phyloP scores from a whole-genome alignment of 2,797 vertebrate genomes.

The Lagocephalus sceleratus region DNA sequence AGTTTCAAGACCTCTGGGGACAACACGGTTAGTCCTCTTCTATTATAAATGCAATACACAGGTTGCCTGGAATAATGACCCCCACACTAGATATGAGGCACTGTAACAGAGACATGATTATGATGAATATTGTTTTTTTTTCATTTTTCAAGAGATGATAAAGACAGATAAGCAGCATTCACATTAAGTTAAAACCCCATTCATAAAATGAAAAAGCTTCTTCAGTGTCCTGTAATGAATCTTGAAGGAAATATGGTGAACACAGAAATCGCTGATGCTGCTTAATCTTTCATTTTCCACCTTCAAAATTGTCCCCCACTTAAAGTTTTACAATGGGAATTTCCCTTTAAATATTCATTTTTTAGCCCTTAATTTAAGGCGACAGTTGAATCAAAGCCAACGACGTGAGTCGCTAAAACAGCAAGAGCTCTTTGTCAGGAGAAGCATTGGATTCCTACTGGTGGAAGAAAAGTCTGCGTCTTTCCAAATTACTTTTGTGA shows the following conservation, averaged over 20 bases:
- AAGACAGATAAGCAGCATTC: too few relatives aligned
- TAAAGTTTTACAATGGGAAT: too few relatives aligned
- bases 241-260: neutral
- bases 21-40: neutral
- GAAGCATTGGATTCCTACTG: constrained; percentile 1
- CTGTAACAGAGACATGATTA: neutral
- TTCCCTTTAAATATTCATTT: too few relatives aligned
- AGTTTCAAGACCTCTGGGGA: neutral
- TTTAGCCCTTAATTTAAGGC: too few relatives aligned
- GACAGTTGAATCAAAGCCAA: too few relatives aligned
- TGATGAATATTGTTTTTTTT: too few relatives aligned
- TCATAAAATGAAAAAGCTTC: constrained; percentile 1
- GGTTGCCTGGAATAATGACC: constrained; percentile 1
- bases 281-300: too few relatives aligned
- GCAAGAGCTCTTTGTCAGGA: too few relatives aligned
- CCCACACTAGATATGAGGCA: neutral
- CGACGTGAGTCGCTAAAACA: too few relatives aligned
- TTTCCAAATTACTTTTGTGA: neutral
- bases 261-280: neutral
- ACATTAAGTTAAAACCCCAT: too few relatives aligned
- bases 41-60: constrained; percentile 2
- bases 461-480: neutral
- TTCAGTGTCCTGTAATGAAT: neutral
- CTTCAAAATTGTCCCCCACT: too few relatives aligned
- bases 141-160: too few relatives aligned